Conservation (phyloP, 1,140 invertebrate genomes). For the Olivierus martensii region DNA sequence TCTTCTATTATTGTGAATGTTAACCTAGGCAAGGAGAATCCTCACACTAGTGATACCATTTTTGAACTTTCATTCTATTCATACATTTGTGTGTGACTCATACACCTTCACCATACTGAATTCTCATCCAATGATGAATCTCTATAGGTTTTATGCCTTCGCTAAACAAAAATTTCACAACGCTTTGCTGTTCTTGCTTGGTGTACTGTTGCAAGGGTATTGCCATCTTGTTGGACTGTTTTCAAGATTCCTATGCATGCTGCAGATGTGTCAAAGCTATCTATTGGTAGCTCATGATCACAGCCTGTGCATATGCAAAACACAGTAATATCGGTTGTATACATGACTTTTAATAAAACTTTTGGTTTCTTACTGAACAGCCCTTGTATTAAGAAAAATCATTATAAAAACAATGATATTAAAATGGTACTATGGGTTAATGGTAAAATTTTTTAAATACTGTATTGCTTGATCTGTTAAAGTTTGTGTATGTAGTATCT, state of each 20-base stretch:
- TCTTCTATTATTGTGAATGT: not conserved
- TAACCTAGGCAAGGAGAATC: not conserved
- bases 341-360: no score
- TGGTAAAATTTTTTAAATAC: no score
- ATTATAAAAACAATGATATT: no score
- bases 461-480: no score
- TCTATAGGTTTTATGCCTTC: not conserved
- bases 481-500: no score
- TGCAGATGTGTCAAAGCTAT: no score
- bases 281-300: no score
- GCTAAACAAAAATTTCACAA: not conserved
- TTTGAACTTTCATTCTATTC: constrained; percentile 1
- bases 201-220: not conserved
- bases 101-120: not conserved
- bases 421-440: no score
- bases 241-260: not conserved
- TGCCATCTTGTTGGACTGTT: not conserved
- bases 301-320: no score
- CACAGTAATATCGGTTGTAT: no score
- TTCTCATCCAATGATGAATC: constrained; percentile 2
- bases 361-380: no score
- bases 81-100: not conserved
- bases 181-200: not conserved
- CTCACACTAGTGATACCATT: not conserved
- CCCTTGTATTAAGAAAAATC: no score